phyloP scores from a whole-genome alignment of 1,140 invertebrate species.

The Drosophila mauritiana region DNA sequence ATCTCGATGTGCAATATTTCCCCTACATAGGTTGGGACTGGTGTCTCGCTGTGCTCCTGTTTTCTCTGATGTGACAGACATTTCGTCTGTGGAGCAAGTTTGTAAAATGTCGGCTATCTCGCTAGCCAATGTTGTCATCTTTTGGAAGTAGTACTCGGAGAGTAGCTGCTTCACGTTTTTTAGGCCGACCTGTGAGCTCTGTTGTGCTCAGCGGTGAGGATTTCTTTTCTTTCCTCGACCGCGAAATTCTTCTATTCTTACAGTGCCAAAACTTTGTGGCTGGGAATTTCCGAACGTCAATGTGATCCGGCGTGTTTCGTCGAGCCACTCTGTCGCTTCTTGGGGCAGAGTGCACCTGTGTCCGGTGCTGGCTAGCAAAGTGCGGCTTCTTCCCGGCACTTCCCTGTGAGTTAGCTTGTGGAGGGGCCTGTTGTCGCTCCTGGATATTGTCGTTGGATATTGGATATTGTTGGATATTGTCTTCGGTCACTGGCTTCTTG shows the following conservation, averaged over 20 bases:
- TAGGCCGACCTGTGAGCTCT: slow-evolving; percentile 31
- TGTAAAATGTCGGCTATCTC: slow-evolving; percentile 32
- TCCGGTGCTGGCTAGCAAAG: no score
- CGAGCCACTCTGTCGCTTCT: no score
- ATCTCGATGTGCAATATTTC: slow-evolving; percentile 42
- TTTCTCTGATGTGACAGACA: slow-evolving; percentile 24
- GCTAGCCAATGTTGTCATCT: slow-evolving; percentile 32
- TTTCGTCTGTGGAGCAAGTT: slow-evolving; percentile 32
- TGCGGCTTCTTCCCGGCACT: no score
- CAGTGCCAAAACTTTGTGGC: not conserved
- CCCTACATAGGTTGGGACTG: slow-evolving; percentile 11
- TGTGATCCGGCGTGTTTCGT: no score
- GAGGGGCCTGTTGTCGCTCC: no score
- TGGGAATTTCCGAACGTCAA: no score
- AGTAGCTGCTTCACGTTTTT: slow-evolving; percentile 33
- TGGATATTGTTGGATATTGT: no score
- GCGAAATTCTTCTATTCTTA: slow-evolving; percentile 5
- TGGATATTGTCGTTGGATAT: no score
- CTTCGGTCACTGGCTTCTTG: no score
- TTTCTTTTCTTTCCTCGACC: slow-evolving; percentile 14
- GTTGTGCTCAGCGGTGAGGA: slow-evolving; percentile 11
- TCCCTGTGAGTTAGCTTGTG: no score
- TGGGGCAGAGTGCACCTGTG: no score
- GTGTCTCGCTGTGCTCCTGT: slow-evolving; percentile 26
- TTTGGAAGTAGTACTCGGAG: slow-evolving; percentile 41